Base-by-base conservation (phyloP, 2,113 vertebrate species). In the rat (Rattus norvegicus) region DNA sequence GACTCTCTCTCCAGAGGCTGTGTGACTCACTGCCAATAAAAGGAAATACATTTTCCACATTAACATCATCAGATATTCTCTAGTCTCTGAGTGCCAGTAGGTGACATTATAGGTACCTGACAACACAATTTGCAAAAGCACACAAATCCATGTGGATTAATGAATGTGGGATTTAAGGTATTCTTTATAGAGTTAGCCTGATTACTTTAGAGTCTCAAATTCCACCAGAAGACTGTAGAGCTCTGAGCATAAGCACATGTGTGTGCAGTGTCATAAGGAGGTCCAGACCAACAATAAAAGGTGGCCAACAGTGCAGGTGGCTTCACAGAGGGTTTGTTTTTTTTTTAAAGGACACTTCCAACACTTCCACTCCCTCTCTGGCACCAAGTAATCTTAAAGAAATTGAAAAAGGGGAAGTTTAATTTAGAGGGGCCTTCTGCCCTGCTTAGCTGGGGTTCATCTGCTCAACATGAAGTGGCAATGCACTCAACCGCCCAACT, bases 401-500 rank as follows among this genome's bases (percentile, higher is more conserved):
- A 97, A 97, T 94, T 84, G 97, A 98, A 98, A 97, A 97, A 98
- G 96, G 72, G 67, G 20, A 98, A 97, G 93, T 98, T 98, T 98
- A 98, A 98, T 98, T 98, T 98, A 98, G 97, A 98, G 88, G 63
- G 92, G 72, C 24, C 96, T 98, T 96, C 90, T 98, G 93, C 96
- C 97, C 97, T 98, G 94, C 97, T 98, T 98, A 97, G 97, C 95
- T 97, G 96, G 90, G 95, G 96, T 98, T 98, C 98, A 98, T 95
- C 91, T 94, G 93, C 95, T 96, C 98, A 98, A 91, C 97, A 98
- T 98, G 91, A 98, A 98, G 98, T 98, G 98, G 98, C 98, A 98
- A 98, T 98, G 97, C 94, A 93, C 97, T 98, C 97, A 95, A 97
- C 97, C 97, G 97, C 97, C 98, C 97, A 77, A 98, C 98, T 98